phyloP scores from a whole-genome alignment of 2,888 invertebrate species.

The Athrips mouffetella region DNA sequence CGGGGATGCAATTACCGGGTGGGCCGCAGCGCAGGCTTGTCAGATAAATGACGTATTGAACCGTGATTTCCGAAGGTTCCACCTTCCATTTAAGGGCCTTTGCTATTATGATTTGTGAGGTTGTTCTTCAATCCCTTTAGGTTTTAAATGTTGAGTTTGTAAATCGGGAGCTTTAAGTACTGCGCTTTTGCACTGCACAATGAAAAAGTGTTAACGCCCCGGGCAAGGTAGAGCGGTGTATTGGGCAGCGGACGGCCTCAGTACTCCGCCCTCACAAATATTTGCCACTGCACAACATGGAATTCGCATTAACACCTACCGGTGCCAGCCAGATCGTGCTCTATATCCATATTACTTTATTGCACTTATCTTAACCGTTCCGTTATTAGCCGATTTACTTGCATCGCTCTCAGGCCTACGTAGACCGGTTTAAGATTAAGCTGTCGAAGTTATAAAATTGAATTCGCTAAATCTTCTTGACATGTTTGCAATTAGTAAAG shows the following conservation, averaged over 20 bases:
- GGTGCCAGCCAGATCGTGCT: slow-evolving; percentile 32
- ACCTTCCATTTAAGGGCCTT: slow-evolving; percentile 4
- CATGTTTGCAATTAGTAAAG: slow-evolving; percentile 21
- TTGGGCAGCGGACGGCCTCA: slow-evolving; percentile 9
- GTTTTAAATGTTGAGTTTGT: not conserved
- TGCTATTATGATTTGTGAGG: slow-evolving; percentile 5
- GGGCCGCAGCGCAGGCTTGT: slow-evolving; percentile 14
- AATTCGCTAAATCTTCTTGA: not conserved
- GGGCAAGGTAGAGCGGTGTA: not conserved
- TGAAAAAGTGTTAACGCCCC: no score
- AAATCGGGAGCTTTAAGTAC: no score
- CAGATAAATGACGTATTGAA: slow-evolving; percentile 13
- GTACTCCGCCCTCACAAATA: slow-evolving; percentile 53
- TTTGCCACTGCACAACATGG: slow-evolving; percentile 50
- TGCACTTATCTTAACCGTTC: slow-evolving; percentile 35
- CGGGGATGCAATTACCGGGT: slow-evolving; percentile 45
- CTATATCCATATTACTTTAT: slow-evolving; percentile 46
- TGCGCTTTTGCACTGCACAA: no score
- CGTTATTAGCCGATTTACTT: slow-evolving; percentile 26
- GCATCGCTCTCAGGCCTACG: slow-evolving; percentile 24
- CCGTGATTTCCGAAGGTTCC: slow-evolving; percentile 5
- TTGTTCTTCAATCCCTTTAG: not conserved
- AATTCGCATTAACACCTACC: slow-evolving; percentile 62
- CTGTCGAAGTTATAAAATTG: slow-evolving; percentile 14
- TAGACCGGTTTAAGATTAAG: slow-evolving; percentile 28